Base-by-base conservation (phyloP, 2,888 invertebrate genomes). In the Drosophila meridiana region DNA sequence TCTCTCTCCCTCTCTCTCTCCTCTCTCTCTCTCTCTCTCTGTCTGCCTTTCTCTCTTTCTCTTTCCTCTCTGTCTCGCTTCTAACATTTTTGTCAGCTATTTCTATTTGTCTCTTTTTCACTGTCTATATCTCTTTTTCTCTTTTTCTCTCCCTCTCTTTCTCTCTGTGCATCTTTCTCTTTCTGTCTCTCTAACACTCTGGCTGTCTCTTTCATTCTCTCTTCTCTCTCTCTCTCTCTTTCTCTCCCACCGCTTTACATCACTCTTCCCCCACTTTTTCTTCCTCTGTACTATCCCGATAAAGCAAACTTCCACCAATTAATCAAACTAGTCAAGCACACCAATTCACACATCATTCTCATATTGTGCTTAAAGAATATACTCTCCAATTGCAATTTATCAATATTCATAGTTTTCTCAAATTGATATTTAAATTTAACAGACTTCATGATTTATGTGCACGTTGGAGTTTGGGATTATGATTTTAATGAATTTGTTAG, bases 401-500 rank as follows among this genome's bases (percentile, higher is more conserved):
- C 14, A 45, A 38, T 28, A 34, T 48, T 40, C 9, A 62, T 62
- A 32, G 60, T 60, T 40, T 14, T 32, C 6, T 42, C 9, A 40
- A 60, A 50, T 60, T 20, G 40, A 32, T 61, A 34, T 34, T 64
- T 28, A 48, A 64, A 42, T 30, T 26, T 6, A 26, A 26, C 20
- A 14, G 28, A 55, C 14, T 56, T 5, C 34, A 13, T 9, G 38
- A 43, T 74, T 50, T 30, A 57, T 60, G 34, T 28, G 11, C 4
- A 26, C 14, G 42, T 20, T 11, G 26, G 42, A 30, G 42, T 4
- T 13, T 6, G 30, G 30, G 56, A 42, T 56, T 59, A 45, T 50
- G 40, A 50, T 68, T 78, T 40, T 5, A 56, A 69, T 36, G 42
- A 50, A 42, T 50, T 52, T 32, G 38, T 20, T 26, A 36, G 3